These are phyloP conservation scores for Lepidonotus clava DNA, from an alignment of 2,888 invertebrate species.

Conservation along the genomic window DNA sequence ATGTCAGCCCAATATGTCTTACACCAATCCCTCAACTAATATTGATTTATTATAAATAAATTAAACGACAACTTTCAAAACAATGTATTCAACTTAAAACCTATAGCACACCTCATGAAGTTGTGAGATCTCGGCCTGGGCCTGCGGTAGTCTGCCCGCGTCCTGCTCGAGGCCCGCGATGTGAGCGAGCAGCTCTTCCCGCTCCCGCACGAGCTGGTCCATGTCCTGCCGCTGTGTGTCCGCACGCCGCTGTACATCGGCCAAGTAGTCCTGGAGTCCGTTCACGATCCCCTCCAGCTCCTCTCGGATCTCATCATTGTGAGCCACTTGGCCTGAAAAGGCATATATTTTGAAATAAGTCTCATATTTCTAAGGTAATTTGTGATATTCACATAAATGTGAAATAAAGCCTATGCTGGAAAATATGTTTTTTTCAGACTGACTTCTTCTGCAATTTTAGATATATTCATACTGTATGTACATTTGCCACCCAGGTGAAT, in stretches of 20 bases:
- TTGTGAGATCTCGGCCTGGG: constrained; percentile 66
- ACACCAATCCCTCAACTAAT: no score
- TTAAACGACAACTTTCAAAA: no score
- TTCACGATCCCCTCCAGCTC: constrained; percentile 77
- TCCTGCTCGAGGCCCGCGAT: constrained; percentile 71
- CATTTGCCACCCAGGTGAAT: no score
- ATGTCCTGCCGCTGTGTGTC: constrained; percentile 72
- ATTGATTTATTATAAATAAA: no score
- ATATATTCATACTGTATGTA: no score
- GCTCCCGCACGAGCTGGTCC: constrained; percentile 71
- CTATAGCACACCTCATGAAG: constrained; percentile 54
- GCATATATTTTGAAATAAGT: no score
- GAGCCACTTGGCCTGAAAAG: constrained; percentile 59
- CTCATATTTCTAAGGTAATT: not conserved
- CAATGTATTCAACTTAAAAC: no score
- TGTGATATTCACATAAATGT: not conserved
- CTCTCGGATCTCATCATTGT: constrained; percentile 71
- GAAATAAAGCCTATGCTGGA: no score
- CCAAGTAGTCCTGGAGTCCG: constrained; percentile 75
- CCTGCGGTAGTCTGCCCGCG: constrained; percentile 69
- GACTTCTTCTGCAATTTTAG: no score
- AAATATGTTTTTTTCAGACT: no score
- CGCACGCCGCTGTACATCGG: constrained; percentile 73
- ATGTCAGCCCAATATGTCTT: no score
- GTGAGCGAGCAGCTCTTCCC: constrained; percentile 70